Evolutionary conservation across 2,888 invertebrate genomes (phyloP), one percentile per base, ranked within the genome.

Genomic region (Drosophila subquinaria): DNA sequence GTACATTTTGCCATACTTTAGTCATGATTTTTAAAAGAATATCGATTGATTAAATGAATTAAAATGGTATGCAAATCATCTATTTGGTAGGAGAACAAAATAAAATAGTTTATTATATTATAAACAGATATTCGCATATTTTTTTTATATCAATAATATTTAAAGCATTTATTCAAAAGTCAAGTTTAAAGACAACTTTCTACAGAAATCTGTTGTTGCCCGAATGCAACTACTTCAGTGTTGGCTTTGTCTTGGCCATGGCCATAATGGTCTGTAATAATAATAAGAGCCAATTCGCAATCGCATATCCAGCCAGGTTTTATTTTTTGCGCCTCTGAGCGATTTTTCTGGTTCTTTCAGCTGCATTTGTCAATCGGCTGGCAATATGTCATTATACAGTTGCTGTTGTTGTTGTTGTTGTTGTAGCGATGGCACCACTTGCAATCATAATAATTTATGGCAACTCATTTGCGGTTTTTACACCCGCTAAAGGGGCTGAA

Each of bases 401-500:
- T 91, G 90, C 81, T 73, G 80, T 89, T 90, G 90, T 80, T 52
- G 43, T 5, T 61, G 68, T 20, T 57, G 62, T 13, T 62, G 38
- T 9, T 55, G 45, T 35, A 43, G 70, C 48, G 15, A 30, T 52
- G 60, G 64, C 48, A 36, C 47, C 57, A 72, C 30, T 76, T 89
- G 90, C 90, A 91, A 91, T 91, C 90, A 90, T 90, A 89, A 90
- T 91, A 91, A 91, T 91, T 91, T 89, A 91, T 90, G 86, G 86
- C 81, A 80, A 86, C 83, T 89, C 89, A 90, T 89, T 90, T 90
- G 79, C 80, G 80, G 73, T 75, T 77, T 60, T 73, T 68, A 77
- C 77, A 77, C 77, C 77, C 77, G 71, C 77, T 67, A 76, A 76
- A 59, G 62, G 66, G 66, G 51, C 51, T 64, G 52, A 0, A 1